Conservation (phyloP, 2,888 invertebrate genomes). For the Pantelozetes paolii region DNA sequence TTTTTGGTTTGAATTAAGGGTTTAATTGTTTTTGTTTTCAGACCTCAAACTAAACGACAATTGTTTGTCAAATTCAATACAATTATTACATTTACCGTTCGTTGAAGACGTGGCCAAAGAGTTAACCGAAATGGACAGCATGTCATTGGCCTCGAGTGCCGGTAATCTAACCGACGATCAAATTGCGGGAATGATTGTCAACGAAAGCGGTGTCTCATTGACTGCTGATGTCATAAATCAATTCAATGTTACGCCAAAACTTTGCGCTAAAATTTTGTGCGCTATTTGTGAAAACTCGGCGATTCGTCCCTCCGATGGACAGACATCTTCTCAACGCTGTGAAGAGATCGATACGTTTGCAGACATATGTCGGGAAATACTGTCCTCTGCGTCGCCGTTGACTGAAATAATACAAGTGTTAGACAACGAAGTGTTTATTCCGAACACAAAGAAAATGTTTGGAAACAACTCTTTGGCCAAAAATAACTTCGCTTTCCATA, state of each 20-base stretch:
- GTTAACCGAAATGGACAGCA: slow-evolving; percentile 31
- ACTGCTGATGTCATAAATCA: slow-evolving; percentile 40
- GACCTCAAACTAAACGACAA: slow-evolving; percentile 12
- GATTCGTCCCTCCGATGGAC: slow-evolving; percentile 18
- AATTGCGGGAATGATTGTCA: slow-evolving; percentile 41
- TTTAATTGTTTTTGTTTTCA: background rate
- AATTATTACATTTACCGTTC: slow-evolving; percentile 38
- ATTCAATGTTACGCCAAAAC: slow-evolving; percentile 41
- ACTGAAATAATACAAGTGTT: slow-evolving; percentile 43
- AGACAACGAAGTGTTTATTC: slow-evolving; percentile 40
- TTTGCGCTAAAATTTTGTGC: slow-evolving; percentile 40
- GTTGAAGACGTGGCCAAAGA: slow-evolving; percentile 7
- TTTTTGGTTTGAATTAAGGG: background rate
- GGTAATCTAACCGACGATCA: slow-evolving; percentile 40
- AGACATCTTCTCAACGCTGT: slow-evolving; percentile 22
- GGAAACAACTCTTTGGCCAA: slow-evolving; percentile 1
- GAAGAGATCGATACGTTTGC: slow-evolving; percentile 44
- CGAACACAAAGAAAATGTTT: slow-evolving; percentile 30
- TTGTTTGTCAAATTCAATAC: slow-evolving; percentile 3
- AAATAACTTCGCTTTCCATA: slow-evolving; percentile 31
- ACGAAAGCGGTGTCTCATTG: slow-evolving; percentile 41
- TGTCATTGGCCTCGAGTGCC: slow-evolving; percentile 23
- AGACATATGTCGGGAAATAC: slow-evolving; percentile 40
- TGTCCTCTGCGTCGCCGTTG: slow-evolving; percentile 41
- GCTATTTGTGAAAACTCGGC: slow-evolving; percentile 38